These are phyloP conservation scores for Caenorhabditis japonica DNA, from an alignment of 2,888 invertebrate species.

Conservation along the genomic window DNA sequence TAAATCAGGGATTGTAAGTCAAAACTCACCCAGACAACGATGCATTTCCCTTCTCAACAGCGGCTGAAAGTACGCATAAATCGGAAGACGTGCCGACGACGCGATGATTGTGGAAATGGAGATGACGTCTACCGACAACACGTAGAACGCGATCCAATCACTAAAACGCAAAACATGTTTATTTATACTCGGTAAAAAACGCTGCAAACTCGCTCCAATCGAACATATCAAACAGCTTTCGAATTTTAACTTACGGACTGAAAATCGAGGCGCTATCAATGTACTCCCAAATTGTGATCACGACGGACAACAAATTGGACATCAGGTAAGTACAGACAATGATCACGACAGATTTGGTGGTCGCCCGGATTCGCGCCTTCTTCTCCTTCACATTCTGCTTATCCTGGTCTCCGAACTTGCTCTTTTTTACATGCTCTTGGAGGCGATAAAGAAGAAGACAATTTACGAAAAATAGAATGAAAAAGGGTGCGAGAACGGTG, in stretches of 20 bases:
- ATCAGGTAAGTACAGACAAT: conserved; percentile 67
- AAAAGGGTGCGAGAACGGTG: conserved; percentile 66
- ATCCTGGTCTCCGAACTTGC: conserved; percentile 46
- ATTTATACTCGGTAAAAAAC: not conserved
- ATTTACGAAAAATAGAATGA: conserved; percentile 63
- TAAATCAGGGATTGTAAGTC: no score
- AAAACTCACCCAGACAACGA: conserved; percentile 55
- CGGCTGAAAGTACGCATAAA: conserved; percentile 65
- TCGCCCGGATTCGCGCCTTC: conserved; percentile 65
- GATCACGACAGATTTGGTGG: conserved; percentile 63
- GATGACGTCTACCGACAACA: conserved; percentile 63
- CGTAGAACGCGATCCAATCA: conserved; percentile 57
- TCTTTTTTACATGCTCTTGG: conserved; percentile 43
- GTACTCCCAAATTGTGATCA: conserved; percentile 65
- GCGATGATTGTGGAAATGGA: conserved; percentile 63
- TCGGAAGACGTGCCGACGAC: conserved; percentile 64
- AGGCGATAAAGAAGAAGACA: conserved; percentile 48
- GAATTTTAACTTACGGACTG: conserved; percentile 28
- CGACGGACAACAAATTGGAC: conserved; percentile 57
- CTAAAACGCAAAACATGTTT: conserved; percentile 35
- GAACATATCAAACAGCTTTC: not conserved
- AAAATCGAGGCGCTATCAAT: conserved; percentile 44
- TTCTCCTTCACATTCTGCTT: conserved; percentile 64
- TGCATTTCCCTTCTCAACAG: conserved; percentile 60
- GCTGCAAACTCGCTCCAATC: no score